Evolutionary conservation across 2,797 vertebrate species (phyloP), one percentile per base, ranked within the genome.

Genomic region (Anolis apletophallus): DNA sequence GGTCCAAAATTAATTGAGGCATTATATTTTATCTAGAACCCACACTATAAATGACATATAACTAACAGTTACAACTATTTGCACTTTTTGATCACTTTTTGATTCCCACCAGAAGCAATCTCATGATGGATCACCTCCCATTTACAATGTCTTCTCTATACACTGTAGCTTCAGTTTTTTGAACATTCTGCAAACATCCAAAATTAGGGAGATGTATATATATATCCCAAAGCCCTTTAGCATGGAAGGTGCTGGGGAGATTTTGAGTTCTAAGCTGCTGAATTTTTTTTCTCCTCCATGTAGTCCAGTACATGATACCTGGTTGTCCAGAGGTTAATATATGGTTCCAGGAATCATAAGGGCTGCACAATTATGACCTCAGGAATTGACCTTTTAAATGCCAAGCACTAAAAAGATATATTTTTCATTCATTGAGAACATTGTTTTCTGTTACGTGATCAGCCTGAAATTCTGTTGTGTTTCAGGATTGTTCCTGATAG

Each of bases 391-490:
- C 92, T 84, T 94, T 94, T 92, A 91, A 89, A 92, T 86, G 91
- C 91, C 81, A 93, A 94, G 91, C 94, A 94, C 94, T 94, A 93
- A 94, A 94, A 93, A 81, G 36, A 88, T 32, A 93, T 81, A 74
- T 68, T 94, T 95, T 95, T 95, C 93, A 94, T 93, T 55, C 93
- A 83, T 92, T 73, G 91, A 94, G 90, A 93, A 94, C 93, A 92
- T 54, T 54, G 85, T 92, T 87, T 92, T 88, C 87, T 91, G 91
- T 92, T 91, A 90, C 88, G 57, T 92, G 84, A 94, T 82, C 91
- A 86, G 88, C 87, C 36, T 93, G 88, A 88, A 93, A 94, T 88
- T 88, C 85, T 90, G 40, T 46, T 34, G 32, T 75, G 71, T 93
- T 87, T 93, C 52, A 10, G 90, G 81, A 80, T 87, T 86, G 77